phyloP scores from a whole-genome alignment of 1,140 invertebrate species.

The Drosophila pachea region DNA sequence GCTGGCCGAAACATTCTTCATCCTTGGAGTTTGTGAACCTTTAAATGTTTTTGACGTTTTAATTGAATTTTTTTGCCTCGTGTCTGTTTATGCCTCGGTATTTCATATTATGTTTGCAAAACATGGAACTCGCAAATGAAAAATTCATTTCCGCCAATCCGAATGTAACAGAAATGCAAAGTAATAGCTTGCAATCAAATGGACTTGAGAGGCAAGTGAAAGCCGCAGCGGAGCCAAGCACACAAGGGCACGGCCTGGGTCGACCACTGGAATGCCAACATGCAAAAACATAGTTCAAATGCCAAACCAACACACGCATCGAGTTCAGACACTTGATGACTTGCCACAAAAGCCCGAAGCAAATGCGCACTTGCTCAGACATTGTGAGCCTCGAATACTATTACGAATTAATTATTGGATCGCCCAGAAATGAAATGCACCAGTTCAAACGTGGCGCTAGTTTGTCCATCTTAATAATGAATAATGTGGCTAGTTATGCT shows the following conservation, averaged over 20 bases:
- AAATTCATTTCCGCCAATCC: conserved; percentile 28
- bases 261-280: conserved; percentile 57
- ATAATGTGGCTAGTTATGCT: conserved; percentile 45
- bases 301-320: conserved; percentile 2
- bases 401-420: conserved; percentile 69
- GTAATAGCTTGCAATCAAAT: conserved; percentile 39
- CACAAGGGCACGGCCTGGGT: conserved; percentile 11
- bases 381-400: conserved; percentile 23
- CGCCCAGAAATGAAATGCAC: conserved; percentile 29
- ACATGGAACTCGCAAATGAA: conserved; percentile 49
- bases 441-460: conserved; percentile 28
- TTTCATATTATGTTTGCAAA: conserved; percentile 6
- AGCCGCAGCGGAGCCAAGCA: conserved; percentile 32
- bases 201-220: conserved; percentile 37
- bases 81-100: conserved; percentile 1
- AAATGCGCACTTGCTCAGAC: conserved; percentile 37
- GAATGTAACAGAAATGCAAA: background rate
- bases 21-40: background rate
- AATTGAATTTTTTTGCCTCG: conserved; percentile 9
- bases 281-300: conserved; percentile 7
- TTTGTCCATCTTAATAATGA: conserved; percentile 73
- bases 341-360: conserved; percentile 47
- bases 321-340: conserved; percentile 6
- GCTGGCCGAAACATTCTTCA: background rate
- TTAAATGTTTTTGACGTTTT: conserved; percentile 8